Conservation (phyloP, 2,888 invertebrate genomes). For the Neoaliturus tenellus region DNA sequence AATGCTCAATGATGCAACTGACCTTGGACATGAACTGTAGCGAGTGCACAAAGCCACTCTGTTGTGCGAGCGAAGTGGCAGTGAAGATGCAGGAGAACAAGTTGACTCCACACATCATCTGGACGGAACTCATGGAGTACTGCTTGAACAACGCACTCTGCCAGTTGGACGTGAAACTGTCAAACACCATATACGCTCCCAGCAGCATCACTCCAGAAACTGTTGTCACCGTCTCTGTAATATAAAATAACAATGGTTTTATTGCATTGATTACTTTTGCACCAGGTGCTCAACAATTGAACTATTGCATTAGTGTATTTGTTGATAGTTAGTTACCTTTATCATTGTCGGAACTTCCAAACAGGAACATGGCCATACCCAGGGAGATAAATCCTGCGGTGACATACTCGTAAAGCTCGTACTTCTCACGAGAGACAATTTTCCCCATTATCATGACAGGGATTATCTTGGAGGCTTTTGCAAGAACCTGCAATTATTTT, state of each 20-base stretch:
- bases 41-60: constrained; percentile 86
- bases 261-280: no score
- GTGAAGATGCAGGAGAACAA: constrained; percentile 95
- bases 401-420: constrained; percentile 93
- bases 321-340: constrained; percentile 67
- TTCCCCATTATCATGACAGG: constrained; percentile 99
- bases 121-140: constrained; percentile 86
- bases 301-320: no score
- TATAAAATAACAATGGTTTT: neutral
- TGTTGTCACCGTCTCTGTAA: constrained; percentile 80
- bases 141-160: constrained; percentile 92
- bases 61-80: constrained; percentile 88
- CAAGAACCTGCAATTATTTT: constrained; percentile 84
- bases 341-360: constrained; percentile 82
- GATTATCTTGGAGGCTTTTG: constrained; percentile 98
- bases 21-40: constrained; percentile 83
- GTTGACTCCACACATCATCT: constrained; percentile 99
- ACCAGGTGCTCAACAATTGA: no score
- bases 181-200: constrained; percentile 93
- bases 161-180: constrained; percentile 99
- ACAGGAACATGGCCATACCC: constrained; percentile 96
- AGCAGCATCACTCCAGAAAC: constrained; percentile 91
- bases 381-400: constrained; percentile 92
- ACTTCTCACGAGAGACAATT: constrained; percentile 89
- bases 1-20: no score